phyloP scores from a whole-genome alignment of 1,140 invertebrate species.

The Musca vetustissima region DNA sequence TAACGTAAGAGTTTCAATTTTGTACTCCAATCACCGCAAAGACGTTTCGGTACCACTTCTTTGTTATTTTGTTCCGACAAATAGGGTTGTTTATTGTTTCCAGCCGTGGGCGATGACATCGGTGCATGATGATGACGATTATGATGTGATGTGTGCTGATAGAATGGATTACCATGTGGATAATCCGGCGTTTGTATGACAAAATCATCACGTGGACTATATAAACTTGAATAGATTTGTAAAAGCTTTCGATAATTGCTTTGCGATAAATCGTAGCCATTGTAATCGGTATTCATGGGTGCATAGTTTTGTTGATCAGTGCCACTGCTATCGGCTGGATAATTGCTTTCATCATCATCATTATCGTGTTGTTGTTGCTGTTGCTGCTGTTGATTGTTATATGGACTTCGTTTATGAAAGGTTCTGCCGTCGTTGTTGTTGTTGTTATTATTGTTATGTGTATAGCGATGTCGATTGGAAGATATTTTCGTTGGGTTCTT shows the following conservation, averaged over 20 bases:
- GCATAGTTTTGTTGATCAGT: slow-evolving; percentile 12
- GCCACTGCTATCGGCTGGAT: background rate
- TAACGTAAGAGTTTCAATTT: slow-evolving; percentile 71
- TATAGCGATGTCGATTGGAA: slow-evolving; percentile 27
- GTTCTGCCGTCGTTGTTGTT: slow-evolving; percentile 25
- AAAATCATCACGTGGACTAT: slow-evolving; percentile 41
- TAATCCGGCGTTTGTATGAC: slow-evolving; percentile 51
- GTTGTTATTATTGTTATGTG: slow-evolving; percentile 20
- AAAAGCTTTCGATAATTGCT: slow-evolving; percentile 32
- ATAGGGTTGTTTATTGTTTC: slow-evolving; percentile 22
- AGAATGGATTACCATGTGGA: slow-evolving; percentile 34
- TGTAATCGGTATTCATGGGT: slow-evolving; percentile 23
- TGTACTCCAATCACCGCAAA: slow-evolving; percentile 74
- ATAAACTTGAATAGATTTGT: slow-evolving; percentile 32
- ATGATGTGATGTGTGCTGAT: background rate
- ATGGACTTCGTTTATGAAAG: slow-evolving; percentile 33
- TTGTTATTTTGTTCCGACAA: background rate
- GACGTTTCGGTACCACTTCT: slow-evolving; percentile 51
- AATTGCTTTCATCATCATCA: too few relatives aligned
- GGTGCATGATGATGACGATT: slow-evolving; percentile 24
- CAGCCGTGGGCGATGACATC: too few relatives aligned
- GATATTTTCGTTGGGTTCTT: slow-evolving; percentile 23
- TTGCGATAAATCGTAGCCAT: slow-evolving; percentile 32
- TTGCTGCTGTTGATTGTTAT: background rate
- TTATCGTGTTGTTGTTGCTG: too few relatives aligned